These are phyloP conservation scores for Drosophila suboccidentalis DNA, from an alignment of 2,888 invertebrate genomes.

Conservation along the genomic window DNA sequence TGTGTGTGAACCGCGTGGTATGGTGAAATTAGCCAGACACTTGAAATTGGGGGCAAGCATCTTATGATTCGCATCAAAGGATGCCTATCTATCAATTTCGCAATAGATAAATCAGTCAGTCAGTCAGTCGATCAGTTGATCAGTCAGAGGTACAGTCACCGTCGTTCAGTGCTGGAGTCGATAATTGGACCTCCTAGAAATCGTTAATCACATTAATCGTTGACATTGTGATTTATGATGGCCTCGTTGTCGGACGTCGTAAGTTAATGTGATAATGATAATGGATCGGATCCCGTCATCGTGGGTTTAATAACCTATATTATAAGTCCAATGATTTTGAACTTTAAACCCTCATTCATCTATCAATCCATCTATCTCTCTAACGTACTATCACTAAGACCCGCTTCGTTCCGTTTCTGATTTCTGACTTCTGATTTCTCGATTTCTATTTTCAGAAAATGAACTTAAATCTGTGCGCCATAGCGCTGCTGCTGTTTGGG, in stretches of 20 bases:
- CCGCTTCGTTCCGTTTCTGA: neutral
- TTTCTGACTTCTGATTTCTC: neutral
- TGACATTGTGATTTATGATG: slow-evolving; percentile 45
- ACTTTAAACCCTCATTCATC: slow-evolving; percentile 27
- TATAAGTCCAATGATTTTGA: slow-evolving; percentile 51
- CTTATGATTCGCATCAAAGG: slow-evolving; percentile 22
- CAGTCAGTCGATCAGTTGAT: too few relatives aligned
- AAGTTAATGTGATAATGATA: slow-evolving; percentile 7
- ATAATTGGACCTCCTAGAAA: slow-evolving; percentile 7
- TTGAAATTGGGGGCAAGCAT: slow-evolving; percentile 29
- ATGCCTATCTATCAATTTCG: slow-evolving; percentile 17
- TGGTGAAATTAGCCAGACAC: slow-evolving; percentile 49
- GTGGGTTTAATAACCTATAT: slow-evolving; percentile 72
- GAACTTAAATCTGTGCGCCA: slow-evolving; percentile 84
- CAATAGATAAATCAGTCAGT: slow-evolving; percentile 5
- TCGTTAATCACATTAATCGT: slow-evolving; percentile 12
- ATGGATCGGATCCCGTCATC: slow-evolving; percentile 16
- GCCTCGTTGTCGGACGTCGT: slow-evolving; percentile 12
- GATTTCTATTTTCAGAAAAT: slow-evolving; percentile 82
- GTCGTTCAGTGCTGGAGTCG: neutral
- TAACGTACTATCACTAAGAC: slow-evolving; percentile 30
- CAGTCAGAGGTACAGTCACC: neutral
- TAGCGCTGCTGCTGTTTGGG: slow-evolving; percentile 83
- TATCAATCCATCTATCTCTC: neutral
- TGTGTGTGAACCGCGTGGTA: slow-evolving; percentile 45